Conservation (phyloP, 2,888 invertebrate species). For the Augiades crinisus region DNA sequence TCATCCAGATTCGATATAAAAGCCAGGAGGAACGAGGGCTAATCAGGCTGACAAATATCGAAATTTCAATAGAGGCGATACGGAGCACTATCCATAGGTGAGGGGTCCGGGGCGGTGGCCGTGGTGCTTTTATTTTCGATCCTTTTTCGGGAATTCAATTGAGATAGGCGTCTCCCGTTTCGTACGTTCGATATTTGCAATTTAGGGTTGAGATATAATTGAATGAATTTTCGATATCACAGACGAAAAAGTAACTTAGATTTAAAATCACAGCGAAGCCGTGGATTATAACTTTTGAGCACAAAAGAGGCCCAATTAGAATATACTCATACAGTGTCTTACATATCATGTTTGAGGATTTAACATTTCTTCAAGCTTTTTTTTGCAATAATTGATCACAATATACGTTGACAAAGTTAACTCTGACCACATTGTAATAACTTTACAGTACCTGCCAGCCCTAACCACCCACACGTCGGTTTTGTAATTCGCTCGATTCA, state of each 20-base stretch:
- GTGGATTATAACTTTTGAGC: too few relatives aligned
- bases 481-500: conserved; percentile 70
- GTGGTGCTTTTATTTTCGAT: conserved; percentile 64
- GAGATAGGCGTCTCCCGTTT: conserved; percentile 72
- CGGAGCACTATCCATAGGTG: conserved; percentile 61
- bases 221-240: conserved; percentile 4
- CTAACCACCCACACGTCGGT: conserved; percentile 53
- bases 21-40: conserved; percentile 58
- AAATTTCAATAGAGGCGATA: conserved; percentile 64
- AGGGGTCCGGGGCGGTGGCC: conserved; percentile 48
- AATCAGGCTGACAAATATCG: conserved; percentile 78
- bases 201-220: conserved; percentile 53
- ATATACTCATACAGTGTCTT: conserved; percentile 11
- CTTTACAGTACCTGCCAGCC: conserved; percentile 44
- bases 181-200: conserved; percentile 65
- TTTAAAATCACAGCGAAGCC: background rate
- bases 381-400: too few relatives aligned
- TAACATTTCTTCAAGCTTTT: too few relatives aligned
- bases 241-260: background rate
- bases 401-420: too few relatives aligned
- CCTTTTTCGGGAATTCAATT: conserved; percentile 79
- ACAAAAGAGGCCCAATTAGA: too few relatives aligned
- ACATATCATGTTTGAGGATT: too few relatives aligned
- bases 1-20: conserved; percentile 51
- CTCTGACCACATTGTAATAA: too few relatives aligned